Percentiles rank a stretch among this genome's conserved stretches.
phyloP scores from a whole-genome alignment of 2,888 invertebrate genomes.

The Nomada lathburiana region DNA sequence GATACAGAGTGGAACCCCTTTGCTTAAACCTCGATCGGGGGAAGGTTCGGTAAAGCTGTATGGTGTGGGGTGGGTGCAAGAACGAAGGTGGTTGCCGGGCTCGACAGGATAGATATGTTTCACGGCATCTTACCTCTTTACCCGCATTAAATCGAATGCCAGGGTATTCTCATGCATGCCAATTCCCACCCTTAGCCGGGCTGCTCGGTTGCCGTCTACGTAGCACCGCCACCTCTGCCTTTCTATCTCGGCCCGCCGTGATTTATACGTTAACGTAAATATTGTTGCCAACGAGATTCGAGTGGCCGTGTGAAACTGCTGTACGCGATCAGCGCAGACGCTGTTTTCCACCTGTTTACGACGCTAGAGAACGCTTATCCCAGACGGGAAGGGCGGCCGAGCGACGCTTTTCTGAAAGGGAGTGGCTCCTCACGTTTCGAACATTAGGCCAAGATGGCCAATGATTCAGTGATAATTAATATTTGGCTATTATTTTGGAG shows the following conservation, averaged over 20 bases:
- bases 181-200: slow-evolving; percentile 74
- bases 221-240: slow-evolving; percentile 29
- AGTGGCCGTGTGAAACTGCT: slow-evolving; percentile 50
- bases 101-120: slow-evolving; percentile 81
- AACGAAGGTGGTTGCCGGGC: slow-evolving; percentile 56
- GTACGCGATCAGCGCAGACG: slow-evolving; percentile 64
- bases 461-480: too few species aligned
- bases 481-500: too few species aligned
- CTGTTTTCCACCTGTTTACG: slow-evolving; percentile 61
- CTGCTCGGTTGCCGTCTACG: slow-evolving; percentile 44
- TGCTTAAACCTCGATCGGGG: slow-evolving; percentile 61
- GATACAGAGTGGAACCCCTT: slow-evolving; percentile 51
- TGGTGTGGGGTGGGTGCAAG: slow-evolving; percentile 25
- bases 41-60: slow-evolving; percentile 42
- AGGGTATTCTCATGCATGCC: slow-evolving; percentile 83
- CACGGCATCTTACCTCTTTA: slow-evolving; percentile 81
- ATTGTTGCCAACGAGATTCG: slow-evolving; percentile 75
- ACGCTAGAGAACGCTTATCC: slow-evolving; percentile 13
- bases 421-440: slow-evolving; percentile 14
- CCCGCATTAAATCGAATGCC: slow-evolving; percentile 83
- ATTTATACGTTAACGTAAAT: slow-evolving; percentile 83
- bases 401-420: slow-evolving; percentile 7
- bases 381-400: neutral
- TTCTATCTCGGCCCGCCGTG: slow-evolving; percentile 68
- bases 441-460: neutral